Conservation (phyloP, 2,888 invertebrate genomes). For the Mactromeris polynyma region DNA sequence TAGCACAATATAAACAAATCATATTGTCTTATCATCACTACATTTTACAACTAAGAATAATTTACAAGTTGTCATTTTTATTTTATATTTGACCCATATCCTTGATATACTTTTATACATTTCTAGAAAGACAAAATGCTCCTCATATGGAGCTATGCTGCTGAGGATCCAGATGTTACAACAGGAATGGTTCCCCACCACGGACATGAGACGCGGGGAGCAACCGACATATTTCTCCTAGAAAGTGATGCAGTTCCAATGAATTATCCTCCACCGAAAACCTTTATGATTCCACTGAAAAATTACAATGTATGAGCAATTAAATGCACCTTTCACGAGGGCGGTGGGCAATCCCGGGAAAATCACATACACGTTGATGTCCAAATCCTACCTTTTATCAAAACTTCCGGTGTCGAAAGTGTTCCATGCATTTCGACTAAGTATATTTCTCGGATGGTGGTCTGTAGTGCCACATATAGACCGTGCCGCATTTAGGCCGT, state of each 20-base stretch:
- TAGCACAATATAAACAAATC: background rate
- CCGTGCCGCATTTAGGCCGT: too few species aligned
- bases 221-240: conserved; percentile 35
- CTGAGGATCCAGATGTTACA: conserved; percentile 50
- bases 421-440: too few species aligned
- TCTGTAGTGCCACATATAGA: too few species aligned
- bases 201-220: conserved; percentile 41
- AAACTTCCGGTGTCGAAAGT: too few species aligned
- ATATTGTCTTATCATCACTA: background rate
- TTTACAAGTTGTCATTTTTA: background rate
- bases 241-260: conserved; percentile 37
- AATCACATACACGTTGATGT: too few species aligned
- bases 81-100: background rate
- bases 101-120: background rate
- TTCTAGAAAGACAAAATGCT: conserved; percentile 56
- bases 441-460: too few species aligned
- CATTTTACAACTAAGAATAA: too few species aligned
- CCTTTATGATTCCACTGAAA: conserved; percentile 40
- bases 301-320: conserved; percentile 39
- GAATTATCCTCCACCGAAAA: conserved; percentile 25
- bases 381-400: too few species aligned
- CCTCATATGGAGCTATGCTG: conserved; percentile 59
- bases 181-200: conserved; percentile 61
- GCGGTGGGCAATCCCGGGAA: too few species aligned
- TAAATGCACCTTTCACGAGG: too few species aligned